A percentile compares a stretch with the other conserved stretches of the same genome.
These are phyloP conservation scores for Geopemphigus sp. DNA, from an alignment of 1,140 invertebrate genomes.

Conservation along the genomic window DNA sequence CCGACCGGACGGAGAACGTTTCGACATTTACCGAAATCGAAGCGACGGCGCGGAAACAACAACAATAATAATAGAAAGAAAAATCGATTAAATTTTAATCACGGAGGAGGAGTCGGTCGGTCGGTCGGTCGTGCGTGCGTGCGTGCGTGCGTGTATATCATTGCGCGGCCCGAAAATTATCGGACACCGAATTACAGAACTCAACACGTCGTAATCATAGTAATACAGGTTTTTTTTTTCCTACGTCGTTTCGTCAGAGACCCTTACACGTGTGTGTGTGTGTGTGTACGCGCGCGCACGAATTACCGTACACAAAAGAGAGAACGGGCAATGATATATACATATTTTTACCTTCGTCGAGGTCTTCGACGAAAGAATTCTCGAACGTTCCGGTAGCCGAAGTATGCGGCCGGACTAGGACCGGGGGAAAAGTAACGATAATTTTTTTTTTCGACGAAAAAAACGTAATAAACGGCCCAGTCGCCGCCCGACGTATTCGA, in stretches of 20 bases:
- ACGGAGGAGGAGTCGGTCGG: conserved; percentile 35
- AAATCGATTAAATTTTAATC: conserved; percentile 49
- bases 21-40: conserved; percentile 34
- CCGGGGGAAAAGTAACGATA: conserved; percentile 25
- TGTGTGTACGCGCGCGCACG: neutral
- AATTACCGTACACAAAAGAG: conserved; percentile 38
- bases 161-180: conserved; percentile 32
- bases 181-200: conserved; percentile 42
- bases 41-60: conserved; percentile 6
- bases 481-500: conserved; percentile 7
- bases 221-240: conserved; percentile 42
- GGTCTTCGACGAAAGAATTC: conserved; percentile 39
- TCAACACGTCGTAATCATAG: conserved; percentile 47
- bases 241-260: conserved; percentile 23
- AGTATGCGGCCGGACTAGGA: conserved; percentile 26
- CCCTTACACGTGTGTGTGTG: neutral
- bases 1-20: conserved; percentile 39
- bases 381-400: conserved; percentile 39
- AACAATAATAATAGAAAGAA: conserved; percentile 23
- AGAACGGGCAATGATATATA: conserved; percentile 48
- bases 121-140: too few relatives aligned
- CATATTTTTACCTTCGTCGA: conserved; percentile 27
- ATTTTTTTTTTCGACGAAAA: conserved; percentile 38
- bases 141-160: conserved; percentile 27
- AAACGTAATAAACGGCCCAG: conserved; percentile 35